Percentiles rank a stretch among this genome's conserved stretches.
These are phyloP conservation scores for Cinclus cinclus DNA, from an alignment of 2,113 vertebrate species.

Conservation along the genomic window DNA sequence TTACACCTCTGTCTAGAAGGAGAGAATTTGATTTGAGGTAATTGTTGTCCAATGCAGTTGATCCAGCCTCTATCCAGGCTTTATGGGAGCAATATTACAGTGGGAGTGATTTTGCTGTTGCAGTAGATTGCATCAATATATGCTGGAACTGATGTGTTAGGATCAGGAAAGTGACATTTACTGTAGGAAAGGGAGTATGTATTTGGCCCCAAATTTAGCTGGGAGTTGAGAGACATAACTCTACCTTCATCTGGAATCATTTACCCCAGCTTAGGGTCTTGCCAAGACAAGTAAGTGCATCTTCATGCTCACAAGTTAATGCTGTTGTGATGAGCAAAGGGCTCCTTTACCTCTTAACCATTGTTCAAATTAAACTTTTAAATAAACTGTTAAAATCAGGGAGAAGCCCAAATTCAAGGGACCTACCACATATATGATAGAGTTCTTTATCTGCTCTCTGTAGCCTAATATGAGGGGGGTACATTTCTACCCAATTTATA, in stretches of 20 bases:
- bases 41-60: not conserved
- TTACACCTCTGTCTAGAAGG: not conserved
- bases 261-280: conserved; percentile 3
- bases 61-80: not conserved
- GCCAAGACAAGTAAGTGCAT: conserved; percentile 22
- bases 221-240: conserved; percentile 7
- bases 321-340: conserved; percentile 17
- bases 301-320: conserved; percentile 30
- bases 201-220: conserved; percentile 44
- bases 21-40: conserved; percentile 44
- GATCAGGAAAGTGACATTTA: conserved; percentile 50
- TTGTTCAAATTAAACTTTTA: not conserved
- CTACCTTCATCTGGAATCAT: conserved; percentile 35
- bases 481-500: conserved; percentile 3
- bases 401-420: not conserved
- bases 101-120: not conserved
- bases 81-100: conserved; percentile 36
- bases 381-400: not conserved
- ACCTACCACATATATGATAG: rapidly evolving
- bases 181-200: not conserved
- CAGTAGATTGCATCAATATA: conserved; percentile 45
- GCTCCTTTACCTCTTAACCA: not conserved
- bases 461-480: not conserved
- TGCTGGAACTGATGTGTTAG: conserved; percentile 18
- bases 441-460: not conserved